phyloP scores from a whole-genome alignment of 2,888 invertebrate genomes.

The Pyralis farinalis region DNA sequence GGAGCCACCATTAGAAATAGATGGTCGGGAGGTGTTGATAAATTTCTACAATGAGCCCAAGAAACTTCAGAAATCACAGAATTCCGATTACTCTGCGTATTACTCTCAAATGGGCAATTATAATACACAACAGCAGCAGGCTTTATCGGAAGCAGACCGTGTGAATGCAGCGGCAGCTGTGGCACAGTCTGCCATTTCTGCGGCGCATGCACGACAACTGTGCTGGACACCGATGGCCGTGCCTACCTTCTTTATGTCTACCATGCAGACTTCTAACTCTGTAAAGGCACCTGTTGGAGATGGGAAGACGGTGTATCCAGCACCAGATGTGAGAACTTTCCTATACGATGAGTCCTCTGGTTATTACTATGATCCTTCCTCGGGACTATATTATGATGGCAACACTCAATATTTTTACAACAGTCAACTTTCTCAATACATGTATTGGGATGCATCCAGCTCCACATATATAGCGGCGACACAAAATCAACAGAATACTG shows the following conservation, averaged over 20 bases:
- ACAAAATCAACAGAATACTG: slow-evolving; percentile 55
- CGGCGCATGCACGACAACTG: slow-evolving; percentile 68
- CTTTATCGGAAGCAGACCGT: slow-evolving; percentile 84
- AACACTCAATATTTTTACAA: slow-evolving; percentile 98
- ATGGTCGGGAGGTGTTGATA: slow-evolving; percentile 83
- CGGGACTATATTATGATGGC: slow-evolving; percentile 97
- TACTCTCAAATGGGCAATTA: slow-evolving; percentile 56
- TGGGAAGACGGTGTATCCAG: slow-evolving; percentile 84
- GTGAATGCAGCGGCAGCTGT: slow-evolving; percentile 94
- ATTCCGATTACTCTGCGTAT: slow-evolving; percentile 55
- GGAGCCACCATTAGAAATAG: slow-evolving; percentile 56
- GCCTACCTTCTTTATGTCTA: slow-evolving; percentile 56
- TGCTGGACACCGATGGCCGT: slow-evolving; percentile 74
- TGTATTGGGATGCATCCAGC: slow-evolving; percentile 95
- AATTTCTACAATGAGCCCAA: slow-evolving; percentile 69
- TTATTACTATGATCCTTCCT: slow-evolving; percentile 96
- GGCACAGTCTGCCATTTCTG: slow-evolving; percentile 91
- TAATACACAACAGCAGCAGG: slow-evolving; percentile 85
- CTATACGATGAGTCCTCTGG: slow-evolving; percentile 97
- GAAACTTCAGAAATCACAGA: slow-evolving; percentile 42
- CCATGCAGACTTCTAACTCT: too few species aligned
- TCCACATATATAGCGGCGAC: slow-evolving; percentile 82
- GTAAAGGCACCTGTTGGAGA: slow-evolving; percentile 81
- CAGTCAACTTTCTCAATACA: slow-evolving; percentile 92
- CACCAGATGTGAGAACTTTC: slow-evolving; percentile 95